Evolutionary conservation across 2,113 vertebrate species (phyloP), one percentile per base, ranked within the genome.

Genomic region (Melanostigma gelatinosum): DNA sequence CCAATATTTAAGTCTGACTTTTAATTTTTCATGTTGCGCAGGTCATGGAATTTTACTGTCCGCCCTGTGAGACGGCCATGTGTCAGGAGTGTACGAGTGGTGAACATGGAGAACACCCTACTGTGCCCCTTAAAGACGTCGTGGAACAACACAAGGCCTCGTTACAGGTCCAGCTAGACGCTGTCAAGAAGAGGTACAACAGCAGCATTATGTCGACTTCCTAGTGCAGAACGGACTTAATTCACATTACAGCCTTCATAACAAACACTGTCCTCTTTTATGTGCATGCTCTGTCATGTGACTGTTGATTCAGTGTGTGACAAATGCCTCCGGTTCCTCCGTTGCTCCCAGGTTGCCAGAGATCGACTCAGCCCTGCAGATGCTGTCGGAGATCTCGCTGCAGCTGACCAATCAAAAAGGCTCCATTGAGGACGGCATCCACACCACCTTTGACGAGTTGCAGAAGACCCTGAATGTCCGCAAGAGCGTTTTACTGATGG

Each of bases 1-100:
- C 36, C 22, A 5, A 29, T 75, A 20, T 52, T 71, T 32, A 75
- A 8, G 48, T 67, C 8, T 52, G 34, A 85, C 65, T 24, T 55
- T 0, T 32, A 20, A 9, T 24, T 61, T 54, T 60, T 54, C 57
- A 18, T 64, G 20, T 29, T n/a, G 18, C 42, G 38, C 82, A 99
- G 98, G 95, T 98, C 82, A 99, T 99, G 98, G 97, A 98, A 83
- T 99, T 98, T 92, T 99, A 99, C 91, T 99, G 98, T 93, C 96
- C 97, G 42, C 97, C 97, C 4, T 99, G 98, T 32, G 98, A 99
- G 95, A 99, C 97, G 2, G 98, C 97, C 84, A 99, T 99, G 97
- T 99, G 98, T 93, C 95, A 94, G 48, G 97, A 99, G 90, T 99
- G 98, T 87, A 97, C 97, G 0, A 96, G 96, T 61, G 97, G 97